phyloP scores from a whole-genome alignment of 2,888 invertebrate species.

The Nowickia ferox region DNA sequence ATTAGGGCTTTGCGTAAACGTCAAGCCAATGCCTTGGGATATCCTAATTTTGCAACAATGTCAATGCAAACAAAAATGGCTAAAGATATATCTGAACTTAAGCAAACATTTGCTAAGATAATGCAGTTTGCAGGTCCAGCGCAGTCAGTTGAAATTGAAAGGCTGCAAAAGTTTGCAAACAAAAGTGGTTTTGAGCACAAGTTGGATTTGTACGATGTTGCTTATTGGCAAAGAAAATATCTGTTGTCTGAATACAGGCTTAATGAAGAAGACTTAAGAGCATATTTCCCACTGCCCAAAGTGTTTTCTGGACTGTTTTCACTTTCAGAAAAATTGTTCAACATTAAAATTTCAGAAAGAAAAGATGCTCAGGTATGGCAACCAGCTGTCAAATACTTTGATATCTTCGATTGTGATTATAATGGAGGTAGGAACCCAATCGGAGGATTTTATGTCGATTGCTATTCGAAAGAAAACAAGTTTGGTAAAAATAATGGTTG shows the following conservation, averaged over 20 bases:
- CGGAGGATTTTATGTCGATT: conserved; percentile 94
- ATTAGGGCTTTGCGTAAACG: conserved; percentile 88
- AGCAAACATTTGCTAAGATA: conserved; percentile 87
- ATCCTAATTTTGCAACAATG: conserved; percentile 91
- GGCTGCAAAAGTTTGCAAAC: conserved; percentile 88
- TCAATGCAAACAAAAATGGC: conserved; percentile 98
- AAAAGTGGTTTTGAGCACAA: conserved; percentile 88
- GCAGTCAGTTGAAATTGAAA: conserved; percentile 89
- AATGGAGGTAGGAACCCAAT: conserved; percentile 84
- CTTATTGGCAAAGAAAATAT: conserved; percentile 93
- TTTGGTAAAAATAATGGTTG: conserved; percentile 88
- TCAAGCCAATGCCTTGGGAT: conserved; percentile 91
- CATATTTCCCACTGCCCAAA: conserved; percentile 92
- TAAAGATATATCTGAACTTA: conserved; percentile 89
- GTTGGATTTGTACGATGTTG: conserved; percentile 92
- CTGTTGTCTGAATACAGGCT: conserved; percentile 86
- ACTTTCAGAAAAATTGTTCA: conserved; percentile 90
- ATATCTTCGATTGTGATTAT: conserved; percentile 87
- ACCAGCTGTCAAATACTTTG: conserved; percentile 92
- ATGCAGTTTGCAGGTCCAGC: conserved; percentile 88
- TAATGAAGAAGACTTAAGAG: conserved; percentile 88
- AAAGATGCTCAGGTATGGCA: conserved; percentile 90
- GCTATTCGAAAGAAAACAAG: conserved; percentile 88
- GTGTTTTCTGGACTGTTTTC: conserved; percentile 92
- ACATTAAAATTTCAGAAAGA: conserved; percentile 88